A percentile compares a stretch with the other conserved stretches of the same genome.
These are phyloP conservation scores for Spodoptera littoralis DNA, from an alignment of 2,888 invertebrate species.

Conservation along the genomic window DNA sequence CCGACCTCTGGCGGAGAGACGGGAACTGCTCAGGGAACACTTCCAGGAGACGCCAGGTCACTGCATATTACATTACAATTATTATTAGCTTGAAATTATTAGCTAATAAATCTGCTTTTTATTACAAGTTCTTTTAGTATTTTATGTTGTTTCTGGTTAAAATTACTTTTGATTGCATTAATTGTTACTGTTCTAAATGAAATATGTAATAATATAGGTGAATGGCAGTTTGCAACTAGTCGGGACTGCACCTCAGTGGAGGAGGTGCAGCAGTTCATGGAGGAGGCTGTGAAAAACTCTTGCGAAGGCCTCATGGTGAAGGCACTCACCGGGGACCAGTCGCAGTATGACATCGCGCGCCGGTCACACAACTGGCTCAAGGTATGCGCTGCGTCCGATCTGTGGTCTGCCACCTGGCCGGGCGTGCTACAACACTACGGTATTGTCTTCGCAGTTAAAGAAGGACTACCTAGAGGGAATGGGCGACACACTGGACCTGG, in stretches of 20 bases:
- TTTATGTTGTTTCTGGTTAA: no score
- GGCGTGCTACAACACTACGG: not conserved
- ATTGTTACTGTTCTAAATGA: not conserved
- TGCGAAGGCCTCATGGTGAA: constrained; percentile 99
- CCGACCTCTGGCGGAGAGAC: constrained; percentile 92
- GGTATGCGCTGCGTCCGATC: constrained; percentile 60
- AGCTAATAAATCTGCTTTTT: no score
- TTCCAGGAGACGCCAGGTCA: constrained; percentile 91
- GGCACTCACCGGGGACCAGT: constrained; percentile 93
- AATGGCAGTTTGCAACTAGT: constrained; percentile 96
- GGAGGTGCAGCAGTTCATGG: constrained; percentile 97
- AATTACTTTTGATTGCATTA: no score
- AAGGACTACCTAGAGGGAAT: constrained; percentile 99
- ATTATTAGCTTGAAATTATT: no score
- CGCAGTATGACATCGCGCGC: constrained; percentile 99
- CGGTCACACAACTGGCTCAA: constrained; percentile 98
- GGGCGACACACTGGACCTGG: constrained; percentile 98
- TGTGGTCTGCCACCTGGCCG: no score
- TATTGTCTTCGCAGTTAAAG: constrained; percentile 90
- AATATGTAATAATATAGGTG: constrained; percentile 77
- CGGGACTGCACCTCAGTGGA: constrained; percentile 95
- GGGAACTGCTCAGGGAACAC: constrained; percentile 92
- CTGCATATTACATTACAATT: no score
- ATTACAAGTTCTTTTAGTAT: no score
- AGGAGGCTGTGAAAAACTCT: constrained; percentile 96